Evolutionary conservation across 2,797 vertebrate genomes (phyloP).

Genomic region (Spinus pinus): DNA sequence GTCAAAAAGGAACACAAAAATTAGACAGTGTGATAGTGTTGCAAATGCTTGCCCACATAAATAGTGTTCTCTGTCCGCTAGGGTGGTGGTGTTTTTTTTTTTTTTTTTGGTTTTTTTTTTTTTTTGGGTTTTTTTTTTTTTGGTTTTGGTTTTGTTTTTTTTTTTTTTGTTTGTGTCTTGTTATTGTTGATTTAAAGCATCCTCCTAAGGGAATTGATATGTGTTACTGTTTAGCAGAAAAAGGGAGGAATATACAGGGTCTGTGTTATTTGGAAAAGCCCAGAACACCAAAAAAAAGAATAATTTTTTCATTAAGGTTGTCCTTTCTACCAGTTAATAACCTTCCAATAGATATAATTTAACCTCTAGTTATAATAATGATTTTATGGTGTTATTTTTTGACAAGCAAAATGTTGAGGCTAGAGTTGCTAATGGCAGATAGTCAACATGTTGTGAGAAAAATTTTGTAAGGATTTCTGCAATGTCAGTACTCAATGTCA

Average conservation of each 20-base stretch:
- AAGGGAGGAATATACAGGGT: neutral
- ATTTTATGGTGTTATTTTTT: neutral
- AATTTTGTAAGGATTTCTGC: neutral
- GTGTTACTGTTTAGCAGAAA: neutral
- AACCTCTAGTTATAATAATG: neutral
- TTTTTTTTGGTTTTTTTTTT: neutral
- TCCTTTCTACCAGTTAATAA: neutral
- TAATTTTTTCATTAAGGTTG: neutral
- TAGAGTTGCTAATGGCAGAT: neutral
- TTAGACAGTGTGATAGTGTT: neutral
- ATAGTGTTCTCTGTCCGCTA: neutral
- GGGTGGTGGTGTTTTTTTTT: too few species aligned
- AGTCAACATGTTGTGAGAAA: neutral
- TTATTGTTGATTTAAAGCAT: neutral
- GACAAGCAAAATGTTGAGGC: neutral
- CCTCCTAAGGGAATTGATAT: neutral
- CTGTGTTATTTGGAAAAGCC: neutral
- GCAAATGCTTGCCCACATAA: neutral
- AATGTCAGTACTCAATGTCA: neutral
- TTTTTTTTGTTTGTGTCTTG: neutral
- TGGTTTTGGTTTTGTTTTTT: neutral
- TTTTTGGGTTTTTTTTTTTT: too few species aligned
- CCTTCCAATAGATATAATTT: neutral
- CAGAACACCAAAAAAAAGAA: neutral
- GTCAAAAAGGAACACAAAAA: neutral